These are phyloP conservation scores for Mixornis gularis DNA, from an alignment of 2,113 vertebrate species.

Conservation along the genomic window DNA sequence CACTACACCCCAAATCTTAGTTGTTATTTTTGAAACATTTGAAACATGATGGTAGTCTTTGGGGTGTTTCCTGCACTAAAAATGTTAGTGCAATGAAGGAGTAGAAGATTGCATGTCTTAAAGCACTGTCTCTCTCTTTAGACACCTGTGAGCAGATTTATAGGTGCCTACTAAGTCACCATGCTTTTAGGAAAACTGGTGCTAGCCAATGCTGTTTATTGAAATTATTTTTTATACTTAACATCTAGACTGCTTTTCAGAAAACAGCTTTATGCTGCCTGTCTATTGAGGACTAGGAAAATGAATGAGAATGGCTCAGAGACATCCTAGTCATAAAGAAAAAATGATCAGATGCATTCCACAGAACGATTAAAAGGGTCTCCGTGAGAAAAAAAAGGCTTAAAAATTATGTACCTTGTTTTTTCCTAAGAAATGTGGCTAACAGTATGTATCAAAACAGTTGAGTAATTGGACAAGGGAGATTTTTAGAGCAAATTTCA, in stretches of 20 bases:
- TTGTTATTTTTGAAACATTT: background rate
- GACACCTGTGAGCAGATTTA: background rate
- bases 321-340: background rate
- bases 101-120: background rate
- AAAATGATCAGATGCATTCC: background rate
- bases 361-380: accelerated
- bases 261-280: background rate
- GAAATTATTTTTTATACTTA: background rate
- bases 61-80: background rate
- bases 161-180: background rate
- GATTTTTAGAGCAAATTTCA: background rate
- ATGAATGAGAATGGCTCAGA: background rate
- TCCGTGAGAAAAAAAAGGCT: background rate
- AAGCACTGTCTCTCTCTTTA: background rate
- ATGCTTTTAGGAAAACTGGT: background rate
- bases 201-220: background rate
- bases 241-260: background rate
- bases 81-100: background rate
- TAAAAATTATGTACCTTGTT: background rate
- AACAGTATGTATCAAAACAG: background rate
- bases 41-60: background rate
- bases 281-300: background rate
- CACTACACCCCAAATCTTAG: background rate
- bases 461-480: background rate
- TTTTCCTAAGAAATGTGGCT: background rate